Evolutionary conservation across 2,888 invertebrate species (phyloP).

Genomic region (Machimus atricapillus): DNA sequence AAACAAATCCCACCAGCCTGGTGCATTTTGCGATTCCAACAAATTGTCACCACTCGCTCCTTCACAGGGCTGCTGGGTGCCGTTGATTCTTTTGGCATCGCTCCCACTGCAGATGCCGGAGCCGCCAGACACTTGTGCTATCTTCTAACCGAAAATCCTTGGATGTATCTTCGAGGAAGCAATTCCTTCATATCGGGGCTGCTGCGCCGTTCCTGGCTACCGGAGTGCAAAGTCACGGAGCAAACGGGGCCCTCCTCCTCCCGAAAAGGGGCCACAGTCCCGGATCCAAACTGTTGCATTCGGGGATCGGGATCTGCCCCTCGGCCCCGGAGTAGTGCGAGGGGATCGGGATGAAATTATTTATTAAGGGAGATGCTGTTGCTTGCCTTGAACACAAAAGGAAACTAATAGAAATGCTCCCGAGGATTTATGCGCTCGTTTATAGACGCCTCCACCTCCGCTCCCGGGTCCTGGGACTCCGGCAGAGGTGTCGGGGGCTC

Average conservation of each 20-base stretch:
- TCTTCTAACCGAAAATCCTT: slow-evolving; percentile 29
- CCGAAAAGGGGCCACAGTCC: neutral
- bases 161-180: slow-evolving; percentile 31
- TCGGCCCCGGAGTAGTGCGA: neutral
- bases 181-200: slow-evolving; percentile 24
- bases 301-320: neutral
- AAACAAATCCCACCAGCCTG: slow-evolving; percentile 29
- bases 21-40: slow-evolving; percentile 38
- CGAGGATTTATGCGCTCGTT: slow-evolving; percentile 37
- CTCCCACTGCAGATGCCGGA: slow-evolving; percentile 23
- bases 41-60: slow-evolving; percentile 38
- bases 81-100: slow-evolving; percentile 33
- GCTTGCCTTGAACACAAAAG: slow-evolving; percentile 38
- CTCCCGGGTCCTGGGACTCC: neutral
- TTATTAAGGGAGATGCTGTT: slow-evolving; percentile 38
- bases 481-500: neutral
- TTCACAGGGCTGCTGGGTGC: slow-evolving; percentile 23
- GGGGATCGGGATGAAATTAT: slow-evolving; percentile 26
- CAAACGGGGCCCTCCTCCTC: neutral
- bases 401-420: slow-evolving; percentile 39
- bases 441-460: slow-evolving; percentile 20
- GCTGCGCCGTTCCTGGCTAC: neutral
- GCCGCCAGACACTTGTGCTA: slow-evolving; percentile 19
- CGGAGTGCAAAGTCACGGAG: neutral
- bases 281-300: slow-evolving; percentile 36